Conservation (phyloP, 2,888 invertebrate species). For the Ophioninae sp. region DNA sequence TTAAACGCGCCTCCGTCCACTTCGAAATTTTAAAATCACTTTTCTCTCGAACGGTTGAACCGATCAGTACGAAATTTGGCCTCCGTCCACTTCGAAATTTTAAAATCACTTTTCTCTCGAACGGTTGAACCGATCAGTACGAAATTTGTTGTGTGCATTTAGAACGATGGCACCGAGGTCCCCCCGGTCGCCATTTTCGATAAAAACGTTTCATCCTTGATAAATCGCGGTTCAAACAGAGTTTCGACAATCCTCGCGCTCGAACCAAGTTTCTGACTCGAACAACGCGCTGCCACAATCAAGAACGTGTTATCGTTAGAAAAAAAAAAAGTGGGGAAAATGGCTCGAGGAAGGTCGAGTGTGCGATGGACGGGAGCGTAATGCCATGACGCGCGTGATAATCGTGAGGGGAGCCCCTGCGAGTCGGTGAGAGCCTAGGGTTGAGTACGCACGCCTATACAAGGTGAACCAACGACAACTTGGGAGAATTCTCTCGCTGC, state of each 20-base stretch:
- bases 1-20: too few species aligned
- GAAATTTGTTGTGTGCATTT: too few species aligned
- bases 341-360: constrained; percentile 41
- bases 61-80: too few species aligned
- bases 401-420: constrained; percentile 13
- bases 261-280: not conserved
- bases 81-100: too few species aligned
- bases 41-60: too few species aligned
- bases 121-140: too few species aligned
- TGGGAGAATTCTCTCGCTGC: not conserved
- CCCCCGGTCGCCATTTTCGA: not conserved
- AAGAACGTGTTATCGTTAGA: not conserved
- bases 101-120: too few species aligned
- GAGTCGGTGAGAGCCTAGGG: not conserved
- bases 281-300: not conserved
- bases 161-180: too few species aligned
- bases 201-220: not conserved
- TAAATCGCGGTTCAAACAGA: not conserved
- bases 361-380: constrained; percentile 16
- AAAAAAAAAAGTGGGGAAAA: not conserved
- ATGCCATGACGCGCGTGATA: constrained; percentile 24
- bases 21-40: too few species aligned
- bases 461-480: not conserved
- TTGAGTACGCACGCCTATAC: constrained; percentile 7
- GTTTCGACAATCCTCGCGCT: not conserved